Evolutionary conservation across 2,797 vertebrate species (phyloP), one percentile per base, ranked within the genome.

Genomic region (Leptatherina wallacei): DNA sequence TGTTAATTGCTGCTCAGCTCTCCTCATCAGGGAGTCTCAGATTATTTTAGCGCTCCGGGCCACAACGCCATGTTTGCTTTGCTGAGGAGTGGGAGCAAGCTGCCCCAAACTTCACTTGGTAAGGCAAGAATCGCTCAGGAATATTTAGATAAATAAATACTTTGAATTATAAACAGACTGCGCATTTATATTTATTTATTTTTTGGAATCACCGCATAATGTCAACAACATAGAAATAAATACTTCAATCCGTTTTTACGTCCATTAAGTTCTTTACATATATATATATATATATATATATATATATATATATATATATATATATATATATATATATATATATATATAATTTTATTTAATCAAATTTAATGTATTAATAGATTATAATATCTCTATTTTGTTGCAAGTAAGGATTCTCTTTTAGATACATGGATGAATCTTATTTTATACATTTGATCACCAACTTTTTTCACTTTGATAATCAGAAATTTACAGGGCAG

Each of bases 1-100:
- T 93, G 95, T 97, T 99, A 98, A 98, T 98, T 98, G 97, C 95
- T 95, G 94, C 82, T 90, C 95, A 96, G 95, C 94, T 96, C 96
- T 94, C 87, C 96, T 98, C 97, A 98, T 99, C 96, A 97, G 95
- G 94, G 95, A 96, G 95, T 92, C 96, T 95, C 95, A 94, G 93
- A 96, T 96, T 95, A 96, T 96, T 95, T 95, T 92, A 93, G 93
- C 94, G 95, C 96, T 95, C 92, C 95, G 93, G 95, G 93, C 80
- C 82, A 87, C 86, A 14, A 38, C 74, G 89, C 85, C 82, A 78
- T 94, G 93, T 95, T 91, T 95, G 95, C 95, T 95, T 95, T 95
- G 65, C 94, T 87, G 85, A 91, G 83, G 91, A 94, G 93, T 86
- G 90, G 90, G 93, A 65, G 82, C 78, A 75, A 68, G 51, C 59